phyloP scores from a whole-genome alignment of 2,113 vertebrate species.

The Malaclemys terrapin region DNA sequence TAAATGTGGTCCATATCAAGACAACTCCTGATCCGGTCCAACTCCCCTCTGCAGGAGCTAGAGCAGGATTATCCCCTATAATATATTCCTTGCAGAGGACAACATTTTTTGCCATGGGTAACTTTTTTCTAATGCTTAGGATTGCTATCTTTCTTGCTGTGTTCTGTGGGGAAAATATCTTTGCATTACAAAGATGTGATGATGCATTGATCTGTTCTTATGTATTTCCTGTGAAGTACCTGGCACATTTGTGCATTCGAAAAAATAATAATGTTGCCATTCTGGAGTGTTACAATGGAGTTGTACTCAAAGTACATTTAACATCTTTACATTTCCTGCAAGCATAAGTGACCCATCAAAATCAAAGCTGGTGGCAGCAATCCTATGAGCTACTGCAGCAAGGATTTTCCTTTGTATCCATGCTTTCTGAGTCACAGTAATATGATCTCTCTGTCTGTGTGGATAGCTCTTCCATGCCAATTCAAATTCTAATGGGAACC shows the following conservation, averaged over 20 bases:
- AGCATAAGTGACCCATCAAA: background rate
- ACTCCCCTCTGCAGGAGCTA: background rate
- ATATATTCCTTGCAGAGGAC: background rate
- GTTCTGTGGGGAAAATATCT: background rate
- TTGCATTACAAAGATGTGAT: background rate
- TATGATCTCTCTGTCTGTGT: background rate
- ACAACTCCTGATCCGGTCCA: background rate
- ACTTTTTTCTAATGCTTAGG: background rate
- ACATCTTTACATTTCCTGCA: fast-evolving
- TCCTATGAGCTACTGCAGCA: background rate
- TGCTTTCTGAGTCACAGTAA: background rate
- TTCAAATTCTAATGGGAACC: background rate
- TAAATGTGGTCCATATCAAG: background rate
- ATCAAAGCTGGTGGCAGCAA: background rate
- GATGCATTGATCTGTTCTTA: background rate
- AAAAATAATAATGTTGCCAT: fast-evolving
- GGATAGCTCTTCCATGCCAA: fast-evolving
- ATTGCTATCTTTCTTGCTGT: background rate
- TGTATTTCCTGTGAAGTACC: background rate
- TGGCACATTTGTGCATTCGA: background rate
- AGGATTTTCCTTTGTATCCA: fast-evolving
- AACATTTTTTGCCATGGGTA: background rate
- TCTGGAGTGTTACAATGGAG: fast-evolving
- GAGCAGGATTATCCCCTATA: background rate
- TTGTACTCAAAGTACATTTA: fast-evolving